Evolutionary conservation across 2,797 vertebrate species (phyloP), one percentile per base, ranked within the genome.

Genomic region (Sebastes kiyomatsui): DNA sequence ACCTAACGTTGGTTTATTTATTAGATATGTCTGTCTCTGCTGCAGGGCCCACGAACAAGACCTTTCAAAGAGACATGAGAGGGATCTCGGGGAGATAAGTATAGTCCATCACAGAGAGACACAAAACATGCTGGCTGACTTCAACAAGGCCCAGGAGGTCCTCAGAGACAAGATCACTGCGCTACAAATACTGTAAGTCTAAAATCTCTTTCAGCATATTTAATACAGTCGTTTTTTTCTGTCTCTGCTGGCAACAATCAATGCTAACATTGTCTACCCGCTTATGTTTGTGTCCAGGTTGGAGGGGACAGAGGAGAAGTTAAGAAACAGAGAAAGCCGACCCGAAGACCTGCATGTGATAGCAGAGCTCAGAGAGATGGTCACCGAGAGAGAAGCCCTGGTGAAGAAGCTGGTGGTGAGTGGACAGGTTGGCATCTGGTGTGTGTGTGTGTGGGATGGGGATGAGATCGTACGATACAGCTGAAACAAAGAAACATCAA

Each of bases 321-420:
- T 99, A 38, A 94, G 97, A 79, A 97, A 96, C 95, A 96, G 98
- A 90, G 98, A 99, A 93, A 98, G 98, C 90, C 96, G 98, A 78
- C 96, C 97, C 1, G 98, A 99, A 93, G 99, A 99, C 85, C 92
- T 99, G 77, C 97, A 98, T 79, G 89, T 97, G 54, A 99, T 99
- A 64, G 96, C 97, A 25, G 98, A 99, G 83, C 95, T 99, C 94
- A 96, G 97, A 95, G 97, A 97, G 89, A 97, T 99, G 97, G 97
- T 99, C 90, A 93, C 97, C 0, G 98, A 99, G 80, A 96, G 98
- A 67, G 98, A 99, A 86, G 95, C 96, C 25, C 96, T 99, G 87
- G 98, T 99, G 92, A 99, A 99, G 90, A 99, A 99, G 94, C 92
- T 99, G 84, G 98, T 99, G 94, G 99, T 99, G 95, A 97, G 97